Evolutionary conservation across 2,888 invertebrate genomes (phyloP), one percentile per base, ranked within the genome.

Genomic region (Xanthia icteritia): DNA sequence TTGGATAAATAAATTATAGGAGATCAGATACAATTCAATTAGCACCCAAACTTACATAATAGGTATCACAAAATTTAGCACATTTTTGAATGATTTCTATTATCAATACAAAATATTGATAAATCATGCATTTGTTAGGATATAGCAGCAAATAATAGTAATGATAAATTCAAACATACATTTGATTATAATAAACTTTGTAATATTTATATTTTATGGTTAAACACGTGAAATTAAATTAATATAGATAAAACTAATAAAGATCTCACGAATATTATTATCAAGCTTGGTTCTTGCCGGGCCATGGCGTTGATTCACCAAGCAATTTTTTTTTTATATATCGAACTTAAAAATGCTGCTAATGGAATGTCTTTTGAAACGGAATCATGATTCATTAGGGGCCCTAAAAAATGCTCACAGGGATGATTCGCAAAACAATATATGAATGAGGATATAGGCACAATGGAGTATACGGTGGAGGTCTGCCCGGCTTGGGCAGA

Each of bases 71-170:
- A 36, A 51, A 54, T 1, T 80, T 82, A 61, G 42, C 81, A 84
- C 58, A 67, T 42, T 48, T 27, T 58, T 27, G 56, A 73, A 79
- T 39, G 15, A 83, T 77, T 81, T 58, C 6, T n/a, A 67, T 64
- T 54, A 65, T 67, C 74, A 74, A 80, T 42, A 68, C 9, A 84
- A 27, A 17, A 61, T 71, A 82, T 81, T 81, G 56, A 80, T n/a
- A 72, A 72, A 82, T 82, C 85, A 69, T 80, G 81, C 39, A 36
- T 65, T 48, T 58, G 48, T 79, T 51, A 71, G 13, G 23, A 13
- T 61, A 66, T 20, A 69, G 11, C 11, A 54, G 64, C 36, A 60
- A 74, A 72, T 68, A 36, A 60, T 8, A 27, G 2, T 42, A 65
- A 84, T 27, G 27, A 61, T 15, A 54, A 71, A 68, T 27, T 27